Base-by-base conservation (phyloP, 2,113 vertebrate genomes). In the Typhlomys cinereus region DNA sequence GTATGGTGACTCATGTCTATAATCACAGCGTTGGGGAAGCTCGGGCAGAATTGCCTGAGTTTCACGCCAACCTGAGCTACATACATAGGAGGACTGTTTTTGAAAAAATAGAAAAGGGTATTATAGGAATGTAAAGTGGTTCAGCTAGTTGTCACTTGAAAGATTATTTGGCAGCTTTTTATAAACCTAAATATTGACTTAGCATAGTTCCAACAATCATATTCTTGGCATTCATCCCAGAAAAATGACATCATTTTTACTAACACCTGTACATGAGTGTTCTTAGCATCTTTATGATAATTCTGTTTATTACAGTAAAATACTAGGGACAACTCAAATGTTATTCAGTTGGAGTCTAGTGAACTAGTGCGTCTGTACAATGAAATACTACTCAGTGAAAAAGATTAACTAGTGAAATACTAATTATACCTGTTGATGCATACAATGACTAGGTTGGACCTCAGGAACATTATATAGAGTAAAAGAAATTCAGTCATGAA, bases 151-250 rank as follows among this genome's bases (percentile, higher is more conserved):
- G n/a, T 27, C 23, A 79, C 46, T 89, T 75, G 74, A 9, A 90
- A 92, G 61, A 73, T 50, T 85, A 50, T 92, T 86, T 54, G 62
- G 20, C 70, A 84, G 36, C 25, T 39, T 89, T 89, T 92, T 79
- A 59, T 25, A 78, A 71, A 90, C 50, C 84, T 87, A 78, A 90
- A 64, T 36, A 20, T 79, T 8, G 0, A 76, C 80, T 92, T 82
- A 52, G 2, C 39, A 39, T 62, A 54, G 46, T 79, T 70, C 44
- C 34, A 64, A 17, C 69, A 85, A 8, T 91, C n/a, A 75, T 3
- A n/a, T 15, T 90, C 78, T 89, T 67, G 48, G 48, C 74, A 66
- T 92, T 85, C 81, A 81, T 90, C 79, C 62, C 61, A 95, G 67
- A 85, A 15, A 81, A 88, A 44, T 88, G 29, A 85, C 23, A 90